phyloP scores from a whole-genome alignment of 2,888 invertebrate species.

The Euplexia lucipara region DNA sequence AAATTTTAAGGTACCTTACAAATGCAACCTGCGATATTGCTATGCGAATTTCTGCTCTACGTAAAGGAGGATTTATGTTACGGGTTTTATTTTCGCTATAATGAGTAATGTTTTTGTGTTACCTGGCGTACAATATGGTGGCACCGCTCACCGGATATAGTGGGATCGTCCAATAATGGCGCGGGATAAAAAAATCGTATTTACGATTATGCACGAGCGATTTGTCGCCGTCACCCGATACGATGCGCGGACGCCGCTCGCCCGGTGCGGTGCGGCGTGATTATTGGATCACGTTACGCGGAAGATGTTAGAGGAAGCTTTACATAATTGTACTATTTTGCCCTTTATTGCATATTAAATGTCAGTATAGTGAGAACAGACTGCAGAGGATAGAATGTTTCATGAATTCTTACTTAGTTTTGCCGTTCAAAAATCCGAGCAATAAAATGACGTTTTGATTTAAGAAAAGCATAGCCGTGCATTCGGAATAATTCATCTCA shows the following conservation, averaged over 20 bases:
- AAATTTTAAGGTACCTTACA: constrained; percentile 83
- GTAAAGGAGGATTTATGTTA: constrained; percentile 67
- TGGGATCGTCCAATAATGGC: constrained; percentile 79
- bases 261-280: constrained; percentile 68
- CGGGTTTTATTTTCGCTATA: constrained; percentile 70
- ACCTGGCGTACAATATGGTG: constrained; percentile 84
- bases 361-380: constrained; percentile 43
- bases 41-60: constrained; percentile 74
- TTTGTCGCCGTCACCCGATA: constrained; percentile 88
- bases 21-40: constrained; percentile 76
- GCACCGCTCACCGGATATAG: constrained; percentile 85
- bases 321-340: constrained; percentile 60
- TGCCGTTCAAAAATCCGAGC: too few species aligned
- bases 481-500: constrained; percentile 52
- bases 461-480: constrained; percentile 32
- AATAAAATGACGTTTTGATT: constrained; percentile 35
- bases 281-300: constrained; percentile 86
- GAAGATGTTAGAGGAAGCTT: constrained; percentile 74
- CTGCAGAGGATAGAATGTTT: constrained; percentile 18
- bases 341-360: constrained; percentile 60
- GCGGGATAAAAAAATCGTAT: constrained; percentile 83
- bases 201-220: constrained; percentile 90
- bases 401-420: constrained; percentile 5
- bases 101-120: constrained; percentile 84
- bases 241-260: constrained; percentile 75